Percentiles rank a stretch among this genome's conserved stretches.
Conservation (phyloP, 2,888 invertebrate species). For the Tenthredo mesomela region DNA sequence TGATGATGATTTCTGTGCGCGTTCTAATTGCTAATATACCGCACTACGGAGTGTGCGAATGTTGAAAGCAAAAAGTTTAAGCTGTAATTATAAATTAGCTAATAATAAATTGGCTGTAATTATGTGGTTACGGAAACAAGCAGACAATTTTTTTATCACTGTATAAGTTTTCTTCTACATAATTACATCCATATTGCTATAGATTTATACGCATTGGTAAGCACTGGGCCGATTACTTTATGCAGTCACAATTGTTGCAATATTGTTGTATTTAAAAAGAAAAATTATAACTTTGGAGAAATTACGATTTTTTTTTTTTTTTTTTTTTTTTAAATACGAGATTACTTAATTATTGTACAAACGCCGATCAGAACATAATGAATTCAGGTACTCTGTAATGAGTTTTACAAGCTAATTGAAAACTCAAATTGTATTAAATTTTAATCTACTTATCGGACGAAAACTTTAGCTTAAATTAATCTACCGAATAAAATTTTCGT, state of each 20-base stretch:
- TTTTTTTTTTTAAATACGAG: neutral
- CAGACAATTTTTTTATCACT: slow-evolving; percentile 38
- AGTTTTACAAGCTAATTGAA: neutral
- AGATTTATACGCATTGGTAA: slow-evolving; percentile 46
- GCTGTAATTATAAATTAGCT: slow-evolving; percentile 44
- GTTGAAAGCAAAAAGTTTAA: slow-evolving; percentile 36
- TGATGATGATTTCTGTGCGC: slow-evolving; percentile 53
- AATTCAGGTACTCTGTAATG: neutral
- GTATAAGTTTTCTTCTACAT: slow-evolving; percentile 20
- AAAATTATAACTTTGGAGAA: slow-evolving; percentile 4
- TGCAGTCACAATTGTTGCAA: neutral
- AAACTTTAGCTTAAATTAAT: neutral
- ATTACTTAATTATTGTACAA: neutral
- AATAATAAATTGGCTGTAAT: slow-evolving; percentile 39
- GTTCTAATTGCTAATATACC: slow-evolving; percentile 42
- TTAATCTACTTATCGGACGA: neutral
- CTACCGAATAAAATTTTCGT: neutral
- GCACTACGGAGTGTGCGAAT: slow-evolving; percentile 37
- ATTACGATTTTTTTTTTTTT: slow-evolving; percentile 1
- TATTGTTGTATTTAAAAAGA: neutral
- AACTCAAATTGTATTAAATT: slow-evolving; percentile 20
- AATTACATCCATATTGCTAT: slow-evolving; percentile 41
- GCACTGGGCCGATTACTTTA: slow-evolving; percentile 36
- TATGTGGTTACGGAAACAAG: slow-evolving; percentile 18
- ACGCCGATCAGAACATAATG: neutral